A percentile compares a stretch with the other conserved stretches of the same genome.
Evolutionary conservation across 2,113 vertebrate species (phyloP).

Genomic region (Cyprinodon tularosa): DNA sequence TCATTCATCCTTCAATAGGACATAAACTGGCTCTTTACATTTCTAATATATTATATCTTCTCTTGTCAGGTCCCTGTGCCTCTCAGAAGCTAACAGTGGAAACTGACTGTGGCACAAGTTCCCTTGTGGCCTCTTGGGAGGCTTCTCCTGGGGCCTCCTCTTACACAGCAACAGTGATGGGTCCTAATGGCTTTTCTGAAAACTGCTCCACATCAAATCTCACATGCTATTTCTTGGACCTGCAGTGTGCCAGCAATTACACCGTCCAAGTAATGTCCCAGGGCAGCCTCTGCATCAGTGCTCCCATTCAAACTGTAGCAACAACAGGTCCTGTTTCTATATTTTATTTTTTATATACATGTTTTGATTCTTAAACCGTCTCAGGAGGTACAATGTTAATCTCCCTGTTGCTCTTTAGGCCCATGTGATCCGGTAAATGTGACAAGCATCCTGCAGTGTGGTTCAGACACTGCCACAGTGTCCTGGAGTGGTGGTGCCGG

Average conservation of each 20-base stretch:
- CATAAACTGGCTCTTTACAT: background rate
- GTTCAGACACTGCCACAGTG: slow-evolving; percentile 55
- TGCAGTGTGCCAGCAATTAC: slow-evolving; percentile 66
- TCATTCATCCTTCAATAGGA: background rate
- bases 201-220: slow-evolving; percentile 44
- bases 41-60: background rate
- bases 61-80: slow-evolving; percentile 61
- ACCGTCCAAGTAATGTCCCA: slow-evolving; percentile 46
- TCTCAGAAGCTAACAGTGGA: slow-evolving; percentile 43
- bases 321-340: slow-evolving; percentile 38
- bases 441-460: slow-evolving; percentile 60
- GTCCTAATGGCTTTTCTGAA: slow-evolving; percentile 33
- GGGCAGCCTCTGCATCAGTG: slow-evolving; percentile 50
- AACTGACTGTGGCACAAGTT: slow-evolving; percentile 47
- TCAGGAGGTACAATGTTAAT: background rate
- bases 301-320: slow-evolving; percentile 32
- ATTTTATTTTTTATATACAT: background rate
- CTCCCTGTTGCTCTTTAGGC: slow-evolving; percentile 38
- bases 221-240: slow-evolving; percentile 48
- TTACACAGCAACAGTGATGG: slow-evolving; percentile 52
- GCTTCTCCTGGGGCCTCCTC: slow-evolving; percentile 40
- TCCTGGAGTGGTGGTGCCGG: slow-evolving; percentile 63
- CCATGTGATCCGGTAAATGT: slow-evolving; percentile 70
- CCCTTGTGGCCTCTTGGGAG: slow-evolving; percentile 58
- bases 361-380: background rate